Base-by-base conservation (phyloP, 2,113 vertebrate genomes). In the Parus major region DNA sequence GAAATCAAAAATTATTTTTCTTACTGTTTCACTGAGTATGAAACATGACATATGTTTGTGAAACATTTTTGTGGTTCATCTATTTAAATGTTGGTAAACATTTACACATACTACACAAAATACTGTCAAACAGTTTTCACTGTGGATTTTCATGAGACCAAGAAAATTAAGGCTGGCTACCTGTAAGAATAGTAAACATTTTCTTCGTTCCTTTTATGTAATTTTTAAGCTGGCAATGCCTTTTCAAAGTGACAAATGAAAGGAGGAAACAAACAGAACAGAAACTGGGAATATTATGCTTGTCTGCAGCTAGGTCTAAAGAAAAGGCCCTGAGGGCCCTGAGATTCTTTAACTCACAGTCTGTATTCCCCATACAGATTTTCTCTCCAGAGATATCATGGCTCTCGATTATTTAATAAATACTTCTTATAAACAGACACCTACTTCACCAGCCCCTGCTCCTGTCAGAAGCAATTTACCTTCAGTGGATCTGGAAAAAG, bases 401-500 rank as follows among this genome's bases (percentile, higher is more conserved):
- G 13, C 14, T 75, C 52, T 63, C 3, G 0, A 53, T 88, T 82
- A 75, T 56, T 68, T 52, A 91, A 60, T 70, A 78, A 90, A 49
- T n/a, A 28, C 46, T 53, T 77, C 50, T 63, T 66, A 66, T 11
- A 57, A 66, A 86, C 11, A 63, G 47, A 52, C 15, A 50, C 0
- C 2, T 17, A 21, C 24, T 59, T 72, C 44, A 73, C 17, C 71
- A 78, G 33, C 10, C 41, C 25, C 49, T 71, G 23, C 44, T 86
- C 35, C 42, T 57, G 35, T 18, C 27, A 47, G 60, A 56, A 78
- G 28, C 31, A 24, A 35, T 28, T 46, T 98, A 99, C 99, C 98
- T 99, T 99, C 16, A 99, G 98, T 12, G 99, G 99, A 44, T 99
- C 98, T 15, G 99, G 99, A 11, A 99, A 64, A 81, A 97, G 96